Percentiles rank a stretch among this genome's conserved stretches.
Conservation (phyloP, 2,888 invertebrate species). For the Drosophila diplacantha region DNA sequence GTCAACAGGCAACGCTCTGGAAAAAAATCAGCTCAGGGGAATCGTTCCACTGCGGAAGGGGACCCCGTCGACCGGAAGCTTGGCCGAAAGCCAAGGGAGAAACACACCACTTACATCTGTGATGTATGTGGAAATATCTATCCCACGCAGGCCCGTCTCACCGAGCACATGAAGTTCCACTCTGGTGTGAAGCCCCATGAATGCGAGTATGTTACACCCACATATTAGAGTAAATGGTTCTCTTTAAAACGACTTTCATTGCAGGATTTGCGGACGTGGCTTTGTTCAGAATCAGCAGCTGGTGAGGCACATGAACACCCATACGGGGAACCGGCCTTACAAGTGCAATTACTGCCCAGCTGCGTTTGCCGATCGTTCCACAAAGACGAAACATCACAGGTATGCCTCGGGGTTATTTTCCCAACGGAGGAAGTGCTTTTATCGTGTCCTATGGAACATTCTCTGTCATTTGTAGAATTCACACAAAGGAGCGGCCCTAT, state of each 20-base stretch:
- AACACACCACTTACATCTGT: constrained; percentile 71
- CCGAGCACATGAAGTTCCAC: constrained; percentile 76
- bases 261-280: constrained; percentile 75
- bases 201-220: constrained; percentile 72
- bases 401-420: constrained; percentile 19
- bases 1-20: constrained; percentile 1
- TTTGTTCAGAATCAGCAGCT: constrained; percentile 77
- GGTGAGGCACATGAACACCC: constrained; percentile 78
- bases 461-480: constrained; percentile 50
- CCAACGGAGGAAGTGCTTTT: not conserved
- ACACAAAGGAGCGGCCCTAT: constrained; percentile 76
- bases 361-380: constrained; percentile 78
- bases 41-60: not conserved
- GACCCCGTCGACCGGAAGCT: constrained; percentile 38
- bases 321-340: constrained; percentile 77
- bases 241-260: not conserved
- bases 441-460: not conserved
- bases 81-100: constrained; percentile 61
- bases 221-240: not conserved
- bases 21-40: not conserved
- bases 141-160: constrained; percentile 75
- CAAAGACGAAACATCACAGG: constrained; percentile 78
- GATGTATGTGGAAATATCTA: constrained; percentile 77
- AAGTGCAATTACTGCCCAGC: constrained; percentile 76
- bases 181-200: constrained; percentile 75